A percentile compares a stretch with the other conserved stretches of the same genome.
Evolutionary conservation across 1,140 invertebrate genomes (phyloP).

Genomic region (Temnothorax curvispinosus): DNA sequence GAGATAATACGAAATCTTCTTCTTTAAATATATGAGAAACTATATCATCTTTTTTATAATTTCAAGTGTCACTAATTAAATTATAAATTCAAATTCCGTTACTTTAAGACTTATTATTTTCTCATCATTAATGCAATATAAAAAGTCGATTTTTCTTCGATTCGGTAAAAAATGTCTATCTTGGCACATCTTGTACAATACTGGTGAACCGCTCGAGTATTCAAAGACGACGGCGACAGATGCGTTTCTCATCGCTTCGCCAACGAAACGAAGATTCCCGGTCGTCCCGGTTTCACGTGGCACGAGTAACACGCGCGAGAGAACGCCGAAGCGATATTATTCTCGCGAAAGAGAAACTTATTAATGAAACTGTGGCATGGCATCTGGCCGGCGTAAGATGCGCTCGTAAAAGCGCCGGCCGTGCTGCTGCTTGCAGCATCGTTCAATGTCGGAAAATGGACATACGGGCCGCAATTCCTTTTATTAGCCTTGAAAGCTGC

Average conservation of each 20-base stretch:
- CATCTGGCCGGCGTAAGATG: constrained; percentile 38
- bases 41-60: background rate
- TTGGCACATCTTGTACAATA: background rate
- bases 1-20: background rate
- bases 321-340: constrained; percentile 60
- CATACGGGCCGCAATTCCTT: constrained; percentile 32
- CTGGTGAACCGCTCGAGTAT: background rate
- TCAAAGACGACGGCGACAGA: constrained; percentile 36
- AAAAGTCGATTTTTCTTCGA: background rate
- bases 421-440: constrained; percentile 4
- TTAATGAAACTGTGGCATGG: constrained; percentile 66
- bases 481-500: constrained; percentile 41
- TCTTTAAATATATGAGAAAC: background rate
- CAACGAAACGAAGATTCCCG: constrained; percentile 19
- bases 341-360: constrained; percentile 63
- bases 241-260: constrained; percentile 11
- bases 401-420: constrained; percentile 10
- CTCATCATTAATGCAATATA: background rate
- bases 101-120: background rate
- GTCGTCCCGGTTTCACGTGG: constrained; percentile 55
- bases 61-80: background rate
- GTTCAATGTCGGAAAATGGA: constrained; percentile 47
- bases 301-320: constrained; percentile 45
- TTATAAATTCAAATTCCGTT: background rate
- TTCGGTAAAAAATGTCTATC: background rate